Evolutionary conservation across 2,113 vertebrate species (phyloP).

Genomic region (Phalacrocorax carbo): DNA sequence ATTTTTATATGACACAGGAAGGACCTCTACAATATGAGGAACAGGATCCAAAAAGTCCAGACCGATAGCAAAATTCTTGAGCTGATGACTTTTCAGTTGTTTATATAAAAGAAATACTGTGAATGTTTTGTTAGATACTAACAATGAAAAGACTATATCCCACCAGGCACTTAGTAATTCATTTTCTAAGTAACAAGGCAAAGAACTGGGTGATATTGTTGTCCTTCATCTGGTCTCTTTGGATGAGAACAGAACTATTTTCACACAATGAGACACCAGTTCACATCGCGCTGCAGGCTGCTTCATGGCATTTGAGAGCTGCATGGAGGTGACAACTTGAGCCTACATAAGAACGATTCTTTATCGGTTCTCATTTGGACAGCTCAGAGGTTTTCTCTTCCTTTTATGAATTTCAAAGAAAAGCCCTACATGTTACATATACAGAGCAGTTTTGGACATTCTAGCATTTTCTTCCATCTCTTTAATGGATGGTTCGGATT

Average conservation of each 20-base stretch:
- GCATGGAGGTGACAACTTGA: background rate
- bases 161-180: background rate
- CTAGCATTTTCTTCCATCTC: background rate
- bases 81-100: background rate
- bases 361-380: background rate
- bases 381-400: background rate
- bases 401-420: background rate
- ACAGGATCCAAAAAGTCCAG: background rate
- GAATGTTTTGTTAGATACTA: background rate
- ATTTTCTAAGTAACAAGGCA: background rate
- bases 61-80: background rate
- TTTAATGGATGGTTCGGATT: background rate
- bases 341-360: background rate
- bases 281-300: background rate
- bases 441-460: background rate
- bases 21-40: background rate
- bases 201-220: background rate
- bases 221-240: background rate
- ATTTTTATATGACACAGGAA: background rate
- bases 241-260: background rate
- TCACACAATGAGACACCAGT: background rate
- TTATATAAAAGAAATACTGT: background rate
- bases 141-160: background rate
- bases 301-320: background rate
- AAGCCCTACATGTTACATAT: background rate